A percentile compares a stretch with the other conserved stretches of the same genome.
These are phyloP conservation scores for Steinernema feltiae DNA, from an alignment of 1,140 invertebrate genomes.

Conservation along the genomic window DNA sequence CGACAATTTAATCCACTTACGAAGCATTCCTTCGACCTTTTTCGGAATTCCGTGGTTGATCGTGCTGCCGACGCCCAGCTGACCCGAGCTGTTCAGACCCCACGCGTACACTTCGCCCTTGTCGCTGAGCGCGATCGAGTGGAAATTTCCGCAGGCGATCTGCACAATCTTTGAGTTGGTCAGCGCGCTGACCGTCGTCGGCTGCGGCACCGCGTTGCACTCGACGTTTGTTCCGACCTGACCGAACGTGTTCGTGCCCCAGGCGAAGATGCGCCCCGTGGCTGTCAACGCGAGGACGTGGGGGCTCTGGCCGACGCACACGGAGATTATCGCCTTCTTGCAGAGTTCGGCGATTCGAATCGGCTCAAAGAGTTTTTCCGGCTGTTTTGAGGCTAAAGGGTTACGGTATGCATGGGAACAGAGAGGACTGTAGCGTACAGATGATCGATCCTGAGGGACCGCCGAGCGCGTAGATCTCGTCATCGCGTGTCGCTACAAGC, in stretches of 20 bases:
- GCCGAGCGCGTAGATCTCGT: conserved; percentile 66
- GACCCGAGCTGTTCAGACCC: conserved; percentile 82
- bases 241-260: conserved; percentile 68
- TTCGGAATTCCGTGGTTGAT: conserved; percentile 17
- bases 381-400: neutral
- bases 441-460: conserved; percentile 65
- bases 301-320: conserved; percentile 67
- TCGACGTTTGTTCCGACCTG: conserved; percentile 41
- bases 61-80: conserved; percentile 65
- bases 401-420: conserved; percentile 48
- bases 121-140: conserved; percentile 59
- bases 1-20: conserved; percentile 7
- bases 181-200: neutral
- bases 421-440: conserved; percentile 61
- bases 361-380: neutral
- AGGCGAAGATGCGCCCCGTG: conserved; percentile 66
- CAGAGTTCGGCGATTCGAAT: conserved; percentile 63
- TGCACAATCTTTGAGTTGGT: conserved; percentile 63
- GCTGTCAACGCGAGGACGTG: conserved; percentile 66
- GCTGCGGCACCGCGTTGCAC: neutral
- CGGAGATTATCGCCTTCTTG: conserved; percentile 64
- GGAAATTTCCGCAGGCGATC: conserved; percentile 72
- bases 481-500: conserved; percentile 65
- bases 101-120: conserved; percentile 81
- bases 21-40: neutral